Evolutionary conservation across 2,888 invertebrate genomes (phyloP).

Genomic region (Anthrax anthrax): DNA sequence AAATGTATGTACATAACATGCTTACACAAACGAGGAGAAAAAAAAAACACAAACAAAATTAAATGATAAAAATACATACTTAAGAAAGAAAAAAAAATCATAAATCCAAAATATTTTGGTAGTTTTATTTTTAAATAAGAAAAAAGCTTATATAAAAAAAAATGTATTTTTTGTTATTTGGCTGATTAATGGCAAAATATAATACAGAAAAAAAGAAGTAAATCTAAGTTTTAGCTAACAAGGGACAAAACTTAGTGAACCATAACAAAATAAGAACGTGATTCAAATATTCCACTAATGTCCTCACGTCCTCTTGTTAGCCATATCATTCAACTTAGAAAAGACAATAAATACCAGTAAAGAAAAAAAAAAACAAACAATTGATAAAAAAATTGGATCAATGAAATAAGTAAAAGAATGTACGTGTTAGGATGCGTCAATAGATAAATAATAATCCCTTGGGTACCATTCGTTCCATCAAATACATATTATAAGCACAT

Average conservation of each 20-base stretch:
- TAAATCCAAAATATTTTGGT: background rate
- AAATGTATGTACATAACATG: background rate
- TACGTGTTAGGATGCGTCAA: background rate
- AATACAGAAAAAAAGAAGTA: no score
- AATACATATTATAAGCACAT: background rate
- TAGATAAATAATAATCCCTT: background rate
- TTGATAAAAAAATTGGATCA: background rate
- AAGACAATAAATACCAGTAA: no score
- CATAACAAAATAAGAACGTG: background rate
- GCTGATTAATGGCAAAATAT: background rate
- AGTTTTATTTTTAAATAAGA: background rate
- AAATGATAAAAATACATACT: background rate
- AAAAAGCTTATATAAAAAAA: background rate
- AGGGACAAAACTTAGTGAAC: constrained; percentile 1
- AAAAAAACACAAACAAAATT: background rate
- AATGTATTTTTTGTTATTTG: no score
- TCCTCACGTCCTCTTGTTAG: constrained; percentile 4
- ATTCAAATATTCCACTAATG: constrained; percentile 1
- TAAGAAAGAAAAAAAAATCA: background rate
- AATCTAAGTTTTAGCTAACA: background rate
- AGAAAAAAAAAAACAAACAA: background rate
- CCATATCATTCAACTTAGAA: background rate
- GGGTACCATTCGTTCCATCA: constrained; percentile 3
- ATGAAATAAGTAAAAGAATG: background rate
- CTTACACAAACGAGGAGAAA: background rate